Evolutionary conservation across 2,797 vertebrate species (phyloP), one percentile per base, ranked within the genome.

Genomic region (Chelon labrosus): DNA sequence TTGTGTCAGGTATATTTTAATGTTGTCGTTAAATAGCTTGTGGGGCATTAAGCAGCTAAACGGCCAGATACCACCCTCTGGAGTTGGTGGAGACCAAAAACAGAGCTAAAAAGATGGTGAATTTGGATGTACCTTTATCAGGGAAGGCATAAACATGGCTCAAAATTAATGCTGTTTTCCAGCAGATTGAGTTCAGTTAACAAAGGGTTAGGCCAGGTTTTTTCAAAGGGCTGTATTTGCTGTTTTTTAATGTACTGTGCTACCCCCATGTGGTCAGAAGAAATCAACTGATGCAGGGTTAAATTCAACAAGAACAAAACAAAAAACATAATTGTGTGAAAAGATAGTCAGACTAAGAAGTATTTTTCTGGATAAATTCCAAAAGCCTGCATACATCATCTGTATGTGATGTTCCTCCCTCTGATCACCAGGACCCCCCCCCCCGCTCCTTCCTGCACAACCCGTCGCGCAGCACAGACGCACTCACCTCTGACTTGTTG

Each of bases 401-500:
- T 5, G 7, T 5, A 31, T 7, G 7, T 31, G 7, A 31, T 31
- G 31, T 31, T 5, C 31, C 31, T 31, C 31, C 31, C 31, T 31
- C 7, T 31, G 4, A 31, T 31, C 31, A 31, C 5, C 31, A 31
- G 31, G 31, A n/a, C n/a, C n/a, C 4, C 7, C 31, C 31, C 31
- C 4, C 41, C 41, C 3, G 41, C 41, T 14, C 13, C 41, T 42
- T 14, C 41, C 42, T 44, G 39, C 4, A 13, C 39, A 3, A 2
- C 14, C 42, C 42, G 5, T 3, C 42, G 13, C 17, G 8, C 53
- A 51, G 55, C 20, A n/a, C 49, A 3, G 3, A 35, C 3, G 65
- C 41, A 79, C 90, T 88, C 77, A 94, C 93, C 97, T 96, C 97
- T 94, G 90, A 99, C 98, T 96, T 99, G 98, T 84, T 99, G 97